Percentiles rank a stretch among this genome's conserved stretches.
phyloP scores from a whole-genome alignment of 2,888 invertebrate species.

The Drosophila demipolita region DNA sequence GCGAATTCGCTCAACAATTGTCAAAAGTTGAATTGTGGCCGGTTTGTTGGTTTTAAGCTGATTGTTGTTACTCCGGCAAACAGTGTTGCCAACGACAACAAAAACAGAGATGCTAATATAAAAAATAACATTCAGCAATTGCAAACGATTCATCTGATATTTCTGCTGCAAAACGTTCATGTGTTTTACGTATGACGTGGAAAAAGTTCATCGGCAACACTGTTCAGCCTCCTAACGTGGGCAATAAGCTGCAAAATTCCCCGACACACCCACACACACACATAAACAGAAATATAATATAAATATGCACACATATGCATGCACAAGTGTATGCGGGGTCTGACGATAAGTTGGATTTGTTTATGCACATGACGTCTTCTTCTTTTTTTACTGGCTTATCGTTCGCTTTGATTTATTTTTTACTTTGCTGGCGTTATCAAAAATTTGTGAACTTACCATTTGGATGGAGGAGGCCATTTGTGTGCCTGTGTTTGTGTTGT shows the following conservation, averaged over 20 bases:
- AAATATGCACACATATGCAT: background rate
- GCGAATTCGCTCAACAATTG: constrained; percentile 46
- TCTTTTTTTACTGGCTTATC: constrained; percentile 34
- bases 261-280: constrained; percentile 22
- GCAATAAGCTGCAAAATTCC: constrained; percentile 35
- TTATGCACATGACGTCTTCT: constrained; percentile 7
- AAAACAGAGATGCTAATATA: background rate
- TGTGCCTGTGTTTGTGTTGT: constrained; percentile 19
- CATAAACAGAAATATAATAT: constrained; percentile 2
- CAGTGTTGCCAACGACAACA: background rate
- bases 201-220: constrained; percentile 1
- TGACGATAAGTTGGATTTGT: constrained; percentile 42
- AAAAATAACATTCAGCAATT: background rate
- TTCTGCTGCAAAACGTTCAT: background rate
- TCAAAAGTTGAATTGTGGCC: constrained; percentile 35
- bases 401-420: constrained; percentile 7
- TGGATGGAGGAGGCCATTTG: constrained; percentile 34
- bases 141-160: background rate
- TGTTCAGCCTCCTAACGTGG: constrained; percentile 31
- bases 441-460: constrained; percentile 55
- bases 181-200: background rate
- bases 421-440: constrained; percentile 27
- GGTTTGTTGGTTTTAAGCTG: constrained; percentile 44
- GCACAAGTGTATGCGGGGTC: constrained; percentile 5
- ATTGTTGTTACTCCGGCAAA: constrained; percentile 27